Evolutionary conservation across 2,113 vertebrate species (phyloP), one percentile per base, ranked within the genome.

Genomic region (Boleophthalmus pectinirostris): DNA sequence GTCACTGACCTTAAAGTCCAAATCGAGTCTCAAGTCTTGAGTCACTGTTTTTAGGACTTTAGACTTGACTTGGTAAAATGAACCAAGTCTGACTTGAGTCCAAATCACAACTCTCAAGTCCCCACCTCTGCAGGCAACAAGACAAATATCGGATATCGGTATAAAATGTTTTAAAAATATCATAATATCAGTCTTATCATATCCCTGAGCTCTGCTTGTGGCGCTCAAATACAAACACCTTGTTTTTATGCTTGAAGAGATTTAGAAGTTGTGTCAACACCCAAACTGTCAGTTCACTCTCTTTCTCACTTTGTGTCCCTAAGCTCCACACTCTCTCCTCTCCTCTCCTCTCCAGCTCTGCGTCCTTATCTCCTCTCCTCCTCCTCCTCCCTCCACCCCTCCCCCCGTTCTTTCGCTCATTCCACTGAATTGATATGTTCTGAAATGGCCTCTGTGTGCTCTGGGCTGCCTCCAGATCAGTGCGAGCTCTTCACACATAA

Each of bases 371-470:
- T 68, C 61, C 47, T 66, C n/a, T 29, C 29, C 29, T 29, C 29
- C 46, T 25, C 24, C 69, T 68, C 71, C 72, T 70, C 63, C 9
- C 72, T 68, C 66, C 29, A 14, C 66, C n/a, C 70, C 3, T 61
- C 18, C 43, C 9, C 10, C 60, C 12, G 43, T 69, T 65, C 72
- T 43, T 60, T 68, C 38, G 23, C 54, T 38, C 70, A 46, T 80
- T 81, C 46, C n/a, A 68, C 69, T 66, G 45, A 68, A 75, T 74
- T 78, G 57, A 78, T 77, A 69, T 70, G 2, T 76, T 24, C 66
- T 66, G 79, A 73, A 86, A 79, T 49, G 29, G 71, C 69, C 68
- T 86, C 82, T 90, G 60, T 47, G 61, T 82, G 54, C 51, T 77
- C 61, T 77, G 57, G 12, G 73, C 70, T 64, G 68, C 72, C 68